Conservation (phyloP, 2,113 vertebrate genomes). For the Miniopterus natalensis region DNA sequence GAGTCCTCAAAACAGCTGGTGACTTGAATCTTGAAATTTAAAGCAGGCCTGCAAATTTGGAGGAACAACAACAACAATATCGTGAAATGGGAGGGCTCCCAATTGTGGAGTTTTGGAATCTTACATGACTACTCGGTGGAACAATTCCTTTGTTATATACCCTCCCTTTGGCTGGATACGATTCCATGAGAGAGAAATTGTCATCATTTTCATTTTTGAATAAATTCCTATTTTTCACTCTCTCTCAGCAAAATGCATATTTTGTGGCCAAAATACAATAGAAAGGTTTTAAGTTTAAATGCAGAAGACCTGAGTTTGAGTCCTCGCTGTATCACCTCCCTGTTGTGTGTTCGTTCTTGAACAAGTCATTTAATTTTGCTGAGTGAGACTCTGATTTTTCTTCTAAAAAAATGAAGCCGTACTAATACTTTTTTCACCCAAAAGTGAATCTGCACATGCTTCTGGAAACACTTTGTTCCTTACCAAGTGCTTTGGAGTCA, state of each 20-base stretch:
- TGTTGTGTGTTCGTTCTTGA: neutral
- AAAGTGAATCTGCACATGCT: neutral
- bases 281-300: neutral
- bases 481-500: neutral
- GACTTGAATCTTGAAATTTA: slow-evolving; percentile 11
- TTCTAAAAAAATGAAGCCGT: neutral
- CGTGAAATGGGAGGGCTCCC: neutral
- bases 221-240: neutral
- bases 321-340: neutral
- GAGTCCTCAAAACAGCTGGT: neutral
- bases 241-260: neutral
- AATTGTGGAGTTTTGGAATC: neutral
- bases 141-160: neutral
- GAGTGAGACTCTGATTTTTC: neutral
- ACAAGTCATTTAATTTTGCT: neutral
- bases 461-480: neutral
- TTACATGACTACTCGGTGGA: neutral
- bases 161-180: neutral
- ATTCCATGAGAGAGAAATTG: neutral
- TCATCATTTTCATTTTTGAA: slow-evolving; percentile 1
- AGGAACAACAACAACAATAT: neutral
- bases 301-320: neutral
- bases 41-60: neutral
- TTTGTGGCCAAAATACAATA: neutral
- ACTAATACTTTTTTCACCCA: neutral